Conservation (phyloP, 2,888 invertebrate genomes). For the Calameuta pallipes region DNA sequence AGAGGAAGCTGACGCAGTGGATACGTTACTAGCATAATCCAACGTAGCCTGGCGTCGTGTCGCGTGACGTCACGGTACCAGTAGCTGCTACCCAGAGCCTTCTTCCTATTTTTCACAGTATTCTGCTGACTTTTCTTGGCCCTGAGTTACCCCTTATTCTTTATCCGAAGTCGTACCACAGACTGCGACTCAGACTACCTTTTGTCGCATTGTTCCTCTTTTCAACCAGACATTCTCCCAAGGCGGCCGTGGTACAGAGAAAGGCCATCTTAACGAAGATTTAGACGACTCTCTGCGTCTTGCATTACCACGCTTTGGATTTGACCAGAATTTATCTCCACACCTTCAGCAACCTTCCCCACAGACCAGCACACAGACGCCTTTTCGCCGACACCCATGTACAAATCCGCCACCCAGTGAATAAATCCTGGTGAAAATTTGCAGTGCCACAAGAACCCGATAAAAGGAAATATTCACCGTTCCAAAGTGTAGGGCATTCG, state of each 20-base stretch:
- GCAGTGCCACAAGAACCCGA: too few species aligned
- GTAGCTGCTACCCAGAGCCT: conserved; percentile 19
- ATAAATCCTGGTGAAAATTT: too few species aligned
- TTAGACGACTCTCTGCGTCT: conserved; percentile 49
- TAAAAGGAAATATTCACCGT: too few species aligned
- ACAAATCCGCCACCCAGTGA: too few species aligned
- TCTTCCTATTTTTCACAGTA: conserved; percentile 56
- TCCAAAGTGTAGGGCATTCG: too few species aligned
- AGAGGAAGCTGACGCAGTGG: conserved; percentile 60
- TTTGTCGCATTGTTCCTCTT: conserved; percentile 34
- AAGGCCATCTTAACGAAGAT: conserved; percentile 52
- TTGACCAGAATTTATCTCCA: conserved; percentile 57
- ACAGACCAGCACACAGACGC: too few species aligned
- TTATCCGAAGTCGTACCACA: too few species aligned
- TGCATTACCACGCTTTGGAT: conserved; percentile 49
- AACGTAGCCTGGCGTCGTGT: background rate
- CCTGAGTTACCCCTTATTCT: background rate
- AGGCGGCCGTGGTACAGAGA: conserved; percentile 22
- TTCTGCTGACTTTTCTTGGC: conserved; percentile 54
- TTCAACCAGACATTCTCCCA: conserved; percentile 21
- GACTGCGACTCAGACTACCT: conserved; percentile 17
- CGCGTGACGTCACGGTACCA: background rate
- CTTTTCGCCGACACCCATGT: too few species aligned
- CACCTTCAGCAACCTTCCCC: too few species aligned
- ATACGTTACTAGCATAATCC: conserved; percentile 36